Conservation (phyloP, 1,140 invertebrate species). For the Drosophila pseudoobscura region DNA sequence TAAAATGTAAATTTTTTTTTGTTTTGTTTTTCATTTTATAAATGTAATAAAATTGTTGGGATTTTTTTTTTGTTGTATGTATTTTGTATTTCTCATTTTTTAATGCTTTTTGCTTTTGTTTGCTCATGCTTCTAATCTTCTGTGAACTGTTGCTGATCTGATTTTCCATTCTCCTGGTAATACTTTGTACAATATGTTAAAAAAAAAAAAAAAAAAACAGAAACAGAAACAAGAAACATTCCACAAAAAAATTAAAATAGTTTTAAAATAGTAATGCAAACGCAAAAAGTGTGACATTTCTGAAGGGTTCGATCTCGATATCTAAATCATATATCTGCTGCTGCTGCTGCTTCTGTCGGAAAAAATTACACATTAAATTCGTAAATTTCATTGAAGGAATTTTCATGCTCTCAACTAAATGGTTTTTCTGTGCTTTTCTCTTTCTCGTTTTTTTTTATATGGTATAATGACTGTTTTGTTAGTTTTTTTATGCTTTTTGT, state of each 20-base stretch:
- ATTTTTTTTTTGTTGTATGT: conserved; percentile 45
- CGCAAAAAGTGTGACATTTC: conserved; percentile 12
- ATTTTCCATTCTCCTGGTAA: conserved; percentile 40
- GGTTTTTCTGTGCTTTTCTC: conserved; percentile 17
- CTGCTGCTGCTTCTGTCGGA: conserved; percentile 41
- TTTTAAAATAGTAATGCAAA: conserved; percentile 15
- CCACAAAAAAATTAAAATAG: conserved; percentile 39
- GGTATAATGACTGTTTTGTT: conserved; percentile 78
- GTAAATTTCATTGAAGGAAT: conserved; percentile 81
- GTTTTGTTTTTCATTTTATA: conserved; percentile 71
- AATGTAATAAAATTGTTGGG: conserved; percentile 82
- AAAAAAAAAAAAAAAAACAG: too few relatives aligned
- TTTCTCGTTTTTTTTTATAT: conserved; percentile 44
- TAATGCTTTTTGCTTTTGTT: conserved; percentile 52
- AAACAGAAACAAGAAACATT: conserved; percentile 54
- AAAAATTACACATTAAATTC: conserved; percentile 75
- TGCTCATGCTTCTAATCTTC: conserved; percentile 50
- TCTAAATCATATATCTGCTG: conserved; percentile 26
- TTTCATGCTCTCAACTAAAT: conserved; percentile 69
- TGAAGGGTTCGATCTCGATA: too few relatives aligned
- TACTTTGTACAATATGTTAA: conserved; percentile 65
- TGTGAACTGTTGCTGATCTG: conserved; percentile 25
- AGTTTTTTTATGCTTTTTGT: conserved; percentile 54
- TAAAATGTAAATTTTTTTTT: conserved; percentile 73
- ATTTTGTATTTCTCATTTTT: conserved; percentile 50